Conservation (phyloP, 2,113 vertebrate genomes). For the Malaclemys terrapin region DNA sequence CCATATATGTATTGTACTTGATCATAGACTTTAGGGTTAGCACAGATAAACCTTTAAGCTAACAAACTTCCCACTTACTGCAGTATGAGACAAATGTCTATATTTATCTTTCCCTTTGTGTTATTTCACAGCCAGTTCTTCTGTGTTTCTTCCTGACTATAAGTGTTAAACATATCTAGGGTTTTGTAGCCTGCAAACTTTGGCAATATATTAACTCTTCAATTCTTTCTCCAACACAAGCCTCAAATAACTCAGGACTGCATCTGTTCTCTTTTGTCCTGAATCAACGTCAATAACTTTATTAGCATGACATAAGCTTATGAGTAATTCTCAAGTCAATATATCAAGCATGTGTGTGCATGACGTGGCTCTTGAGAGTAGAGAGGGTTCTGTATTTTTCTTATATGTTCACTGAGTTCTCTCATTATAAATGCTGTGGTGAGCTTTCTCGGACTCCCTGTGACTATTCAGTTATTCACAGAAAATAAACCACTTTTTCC, state of each 20-base stretch:
- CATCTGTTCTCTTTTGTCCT: constrained; percentile 9
- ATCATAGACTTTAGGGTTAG: neutral
- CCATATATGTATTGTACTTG: neutral
- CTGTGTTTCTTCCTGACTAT: neutral
- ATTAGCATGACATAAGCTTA: constrained; percentile 1
- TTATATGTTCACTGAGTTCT: neutral
- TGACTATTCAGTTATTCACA: constrained; percentile 32
- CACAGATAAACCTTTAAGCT: neutral
- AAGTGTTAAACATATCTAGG: neutral
- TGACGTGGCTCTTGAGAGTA: neutral
- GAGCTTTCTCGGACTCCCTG: neutral
- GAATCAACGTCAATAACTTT: constrained; percentile 8
- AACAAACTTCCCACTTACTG: neutral
- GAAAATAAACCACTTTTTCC: constrained; percentile 44
- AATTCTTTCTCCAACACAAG: neutral
- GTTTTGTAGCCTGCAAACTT: constrained; percentile 23
- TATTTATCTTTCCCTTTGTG: neutral
- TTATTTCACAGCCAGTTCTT: neutral
- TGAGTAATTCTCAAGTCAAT: constrained; percentile 18
- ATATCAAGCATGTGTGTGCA: neutral
- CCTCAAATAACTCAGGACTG: neutral
- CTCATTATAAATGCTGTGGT: neutral
- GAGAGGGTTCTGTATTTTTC: neutral
- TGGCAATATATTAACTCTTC: neutral
- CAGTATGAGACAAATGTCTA: neutral